A percentile compares a stretch with the other conserved stretches of the same genome.
Conservation (phyloP, 2,888 invertebrate species). For the Eupithecia insigniata region DNA sequence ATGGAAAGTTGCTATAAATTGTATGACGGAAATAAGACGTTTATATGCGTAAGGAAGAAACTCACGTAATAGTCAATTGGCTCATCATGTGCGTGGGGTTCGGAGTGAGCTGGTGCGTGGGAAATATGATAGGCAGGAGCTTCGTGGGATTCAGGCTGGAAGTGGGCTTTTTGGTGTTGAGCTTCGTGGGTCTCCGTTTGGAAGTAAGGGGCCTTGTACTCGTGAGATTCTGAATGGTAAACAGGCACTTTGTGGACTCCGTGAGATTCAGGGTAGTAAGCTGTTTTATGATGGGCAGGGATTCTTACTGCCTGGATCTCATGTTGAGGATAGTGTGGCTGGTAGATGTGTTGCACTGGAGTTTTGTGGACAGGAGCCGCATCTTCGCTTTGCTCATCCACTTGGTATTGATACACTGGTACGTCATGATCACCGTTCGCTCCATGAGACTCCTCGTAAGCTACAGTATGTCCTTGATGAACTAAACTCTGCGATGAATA, state of each 20-base stretch:
- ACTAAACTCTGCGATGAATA: slow-evolving; percentile 64
- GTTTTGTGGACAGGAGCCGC: slow-evolving; percentile 39
- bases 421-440: slow-evolving; percentile 56
- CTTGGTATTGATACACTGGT: slow-evolving; percentile 61
- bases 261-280: slow-evolving; percentile 33
- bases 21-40: slow-evolving; percentile 50
- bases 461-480: slow-evolving; percentile 54
- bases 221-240: slow-evolving; percentile 23
- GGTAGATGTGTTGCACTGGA: slow-evolving; percentile 44
- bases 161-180: slow-evolving; percentile 18
- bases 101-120: slow-evolving; percentile 23
- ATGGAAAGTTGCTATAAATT: slow-evolving; percentile 70
- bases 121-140: slow-evolving; percentile 37
- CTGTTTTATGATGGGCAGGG: slow-evolving; percentile 23
- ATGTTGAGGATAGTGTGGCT: slow-evolving; percentile 44
- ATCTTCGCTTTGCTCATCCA: slow-evolving; percentile 53
- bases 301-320: slow-evolving; percentile 51
- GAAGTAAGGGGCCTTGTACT: slow-evolving; percentile 27
- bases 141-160: slow-evolving; percentile 25
- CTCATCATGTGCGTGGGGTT: slow-evolving; percentile 63
- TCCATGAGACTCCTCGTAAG: slow-evolving; percentile 62
- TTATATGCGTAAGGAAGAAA: slow-evolving; percentile 57
- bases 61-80: slow-evolving; percentile 81
- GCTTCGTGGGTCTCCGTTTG: slow-evolving; percentile 28
- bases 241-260: slow-evolving; percentile 35